Conservation (phyloP, 2,888 invertebrate genomes). For the Drosophila niveifrons region DNA sequence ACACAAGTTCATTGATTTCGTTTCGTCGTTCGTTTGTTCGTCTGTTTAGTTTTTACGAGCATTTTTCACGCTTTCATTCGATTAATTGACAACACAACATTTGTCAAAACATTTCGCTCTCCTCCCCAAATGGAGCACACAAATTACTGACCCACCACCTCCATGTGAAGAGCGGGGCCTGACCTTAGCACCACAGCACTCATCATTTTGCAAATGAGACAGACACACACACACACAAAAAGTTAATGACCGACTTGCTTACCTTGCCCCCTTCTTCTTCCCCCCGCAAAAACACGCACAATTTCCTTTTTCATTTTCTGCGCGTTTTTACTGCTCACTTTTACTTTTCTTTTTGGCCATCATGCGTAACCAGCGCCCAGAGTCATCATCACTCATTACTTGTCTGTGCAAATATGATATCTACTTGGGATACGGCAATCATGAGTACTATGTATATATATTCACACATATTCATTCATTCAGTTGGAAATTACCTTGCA, state of each 20-base stretch:
- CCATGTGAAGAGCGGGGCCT: neutral
- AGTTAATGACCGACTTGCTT: constrained; percentile 62
- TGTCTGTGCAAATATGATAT: constrained; percentile 7
- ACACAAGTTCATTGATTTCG: constrained; percentile 75
- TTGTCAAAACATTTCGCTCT: constrained; percentile 64
- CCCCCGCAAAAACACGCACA: constrained; percentile 59
- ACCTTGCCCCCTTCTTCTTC: neutral
- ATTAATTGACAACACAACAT: constrained; percentile 67
- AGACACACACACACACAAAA: constrained; percentile 8
- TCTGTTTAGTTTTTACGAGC: constrained; percentile 47
- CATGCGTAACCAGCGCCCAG: constrained; percentile 66
- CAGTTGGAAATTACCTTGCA: constrained; percentile 19
- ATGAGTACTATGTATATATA: neutral
- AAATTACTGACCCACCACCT: constrained; percentile 6
- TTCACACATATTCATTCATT: constrained; percentile 1
- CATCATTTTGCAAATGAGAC: constrained; percentile 24
- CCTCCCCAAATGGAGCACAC: constrained; percentile 31
- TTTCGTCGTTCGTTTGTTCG: constrained; percentile 27
- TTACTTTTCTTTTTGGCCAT: constrained; percentile 63
- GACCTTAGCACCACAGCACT: neutral
- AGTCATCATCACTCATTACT: constrained; percentile 17
- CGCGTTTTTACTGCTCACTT: constrained; percentile 48
- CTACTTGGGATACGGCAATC: neutral
- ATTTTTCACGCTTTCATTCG: constrained; percentile 75
- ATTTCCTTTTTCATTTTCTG: constrained; percentile 31